phyloP scores from a whole-genome alignment of 2,113 vertebrate species.

The Aegotheles bennettii region DNA sequence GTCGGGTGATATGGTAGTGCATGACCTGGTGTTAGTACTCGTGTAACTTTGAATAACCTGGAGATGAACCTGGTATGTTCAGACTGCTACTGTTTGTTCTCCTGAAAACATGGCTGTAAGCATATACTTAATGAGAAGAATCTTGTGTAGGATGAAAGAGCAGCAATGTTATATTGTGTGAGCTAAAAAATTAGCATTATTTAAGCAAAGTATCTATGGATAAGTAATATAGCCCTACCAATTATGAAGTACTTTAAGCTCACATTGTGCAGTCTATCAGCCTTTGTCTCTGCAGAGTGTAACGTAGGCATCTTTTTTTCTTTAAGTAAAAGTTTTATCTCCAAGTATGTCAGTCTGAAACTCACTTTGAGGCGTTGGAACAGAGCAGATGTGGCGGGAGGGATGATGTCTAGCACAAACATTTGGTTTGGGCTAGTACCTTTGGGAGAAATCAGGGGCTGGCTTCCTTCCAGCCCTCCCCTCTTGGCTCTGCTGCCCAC shows the following conservation, averaged over 20 bases:
- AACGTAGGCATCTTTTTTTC: not conserved
- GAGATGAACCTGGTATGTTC: not conserved
- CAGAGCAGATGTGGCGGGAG: not conserved
- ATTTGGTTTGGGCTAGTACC: not conserved
- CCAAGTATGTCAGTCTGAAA: not conserved
- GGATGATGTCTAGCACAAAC: not conserved
- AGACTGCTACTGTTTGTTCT: not conserved
- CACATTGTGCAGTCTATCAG: not conserved
- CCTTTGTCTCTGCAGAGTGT: not conserved
- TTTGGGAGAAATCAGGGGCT: not conserved
- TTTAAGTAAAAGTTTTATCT: not conserved
- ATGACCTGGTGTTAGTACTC: not conserved
- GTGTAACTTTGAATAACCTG: not conserved
- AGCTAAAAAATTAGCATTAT: not conserved
- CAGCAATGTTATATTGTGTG: not conserved
- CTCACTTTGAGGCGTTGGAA: not conserved
- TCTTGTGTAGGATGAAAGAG: not conserved
- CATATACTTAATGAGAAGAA: not conserved
- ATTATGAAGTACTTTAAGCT: not conserved
- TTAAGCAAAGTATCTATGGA: not conserved
- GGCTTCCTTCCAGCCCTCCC: not conserved
- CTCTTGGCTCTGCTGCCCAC: not conserved
- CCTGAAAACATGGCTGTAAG: not conserved
- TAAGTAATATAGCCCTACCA: not conserved
- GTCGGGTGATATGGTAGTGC: not conserved